Evolutionary conservation across 1,140 invertebrate genomes (phyloP), one percentile per base, ranked within the genome.

Genomic region (Euura saliciscinereae): DNA sequence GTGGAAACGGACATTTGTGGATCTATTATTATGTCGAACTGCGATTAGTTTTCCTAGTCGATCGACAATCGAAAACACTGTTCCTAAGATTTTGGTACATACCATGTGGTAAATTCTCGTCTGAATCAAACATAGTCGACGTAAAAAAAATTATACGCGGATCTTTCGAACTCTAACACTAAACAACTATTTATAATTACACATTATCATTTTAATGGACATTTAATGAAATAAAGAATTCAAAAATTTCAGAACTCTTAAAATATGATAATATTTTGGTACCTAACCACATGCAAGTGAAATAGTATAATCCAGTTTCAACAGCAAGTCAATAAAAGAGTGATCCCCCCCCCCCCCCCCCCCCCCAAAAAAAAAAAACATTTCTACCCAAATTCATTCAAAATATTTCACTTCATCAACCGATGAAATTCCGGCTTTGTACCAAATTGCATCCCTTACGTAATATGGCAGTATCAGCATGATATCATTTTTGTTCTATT

Each of bases 381-480:
- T 28, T 28, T 28, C 28, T 28, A 28, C 28, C 28, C 28, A 28
- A 28, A 59, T n/a, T n/a, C 10, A 59, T 3, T 59, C 6, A 6
- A 59, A 59, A 59, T 59, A 59, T 59, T 8, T 59, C 51, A 6
- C 6, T 59, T 59, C 51, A n/a, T 11, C 6, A 59, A 59, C 51
- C 13, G 8, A 59, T 59, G 51, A 59, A 59, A 59, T 59, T 59
- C 51, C 13, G 51, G 70, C 75, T 79, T 78, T 73, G 73, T 81
- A 80, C 77, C 75, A 78, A 82, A 83, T 79, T 69, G 74, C 71
- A 76, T 67, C n/a, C 44, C 76, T 81, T 79, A 80, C 59, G 74
- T 79, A 78, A 80, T 77, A 82, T 84, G 83, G 83, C 82, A 85
- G 82, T 84, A 80, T 83, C 69, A 72, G 78, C 73, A 75, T 83